Evolutionary conservation across 2,113 vertebrate species (phyloP), one percentile per base, ranked within the genome.

Genomic region (Rynchops niger): DNA sequence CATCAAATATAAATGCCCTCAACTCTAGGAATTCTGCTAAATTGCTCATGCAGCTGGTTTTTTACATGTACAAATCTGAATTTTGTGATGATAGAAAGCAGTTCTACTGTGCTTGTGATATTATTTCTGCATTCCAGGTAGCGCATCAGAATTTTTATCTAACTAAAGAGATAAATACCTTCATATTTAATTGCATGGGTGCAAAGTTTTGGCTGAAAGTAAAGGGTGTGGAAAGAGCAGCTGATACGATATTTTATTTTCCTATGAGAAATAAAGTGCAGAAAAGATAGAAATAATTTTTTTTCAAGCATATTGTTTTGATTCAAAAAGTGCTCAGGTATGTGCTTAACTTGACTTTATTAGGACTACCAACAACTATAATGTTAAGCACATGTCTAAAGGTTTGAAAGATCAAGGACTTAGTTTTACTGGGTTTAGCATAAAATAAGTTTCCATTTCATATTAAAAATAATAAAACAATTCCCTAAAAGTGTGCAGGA

Each of bases 31-130:
- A 36, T 95, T 95, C 86, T 92, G 83, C 80, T 92, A 69, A 93
- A 93, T 95, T 91, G 88, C 86, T 95, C 82, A 29, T 86, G 83
- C 81, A 97, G 83, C 92, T 96, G 94, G 94, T 93, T 96, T 92
- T 90, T 92, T 95, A 88, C 36, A 56, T 82, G 80, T 79, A 88
- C 55, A 94, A 88, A 94, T 95, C 81, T 80, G 82, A 83, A 67
- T 80, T 95, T 95, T 92, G 56, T 85, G 65, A 85, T 49, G 61
- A 84, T 93, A 0, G 5, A 94, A 92, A 91, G 91, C 80, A 89
- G 66, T 92, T 92, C 91, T 84, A 38, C 53, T 72, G 36, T 92
- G 69, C 80, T 87, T 40, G 34, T 85, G 70, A 53, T 95, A 82
- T 69, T 92, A 78, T 89, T 89, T 76, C 73, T 89, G 72, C 52